Evolutionary conservation across 1,140 invertebrate genomes (phyloP).

Genomic region (Conus ventricosus): DNA sequence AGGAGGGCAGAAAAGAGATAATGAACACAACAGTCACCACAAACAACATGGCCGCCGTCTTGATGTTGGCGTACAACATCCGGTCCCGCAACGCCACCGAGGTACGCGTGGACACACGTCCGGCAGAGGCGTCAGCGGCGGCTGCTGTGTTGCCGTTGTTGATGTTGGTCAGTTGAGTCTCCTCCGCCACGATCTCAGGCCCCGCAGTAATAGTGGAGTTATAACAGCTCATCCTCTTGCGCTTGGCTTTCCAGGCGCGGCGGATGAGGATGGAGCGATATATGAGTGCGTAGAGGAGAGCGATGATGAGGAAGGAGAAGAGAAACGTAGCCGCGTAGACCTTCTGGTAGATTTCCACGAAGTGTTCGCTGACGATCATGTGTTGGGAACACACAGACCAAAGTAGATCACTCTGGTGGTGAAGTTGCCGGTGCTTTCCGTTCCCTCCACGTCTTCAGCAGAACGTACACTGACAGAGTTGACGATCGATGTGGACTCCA

Average conservation of each 20-base stretch:
- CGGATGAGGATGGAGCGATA: slow-evolving; percentile 63
- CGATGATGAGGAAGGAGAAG: slow-evolving; percentile 59
- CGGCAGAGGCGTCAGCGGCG: neutral
- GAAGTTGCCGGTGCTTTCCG: neutral
- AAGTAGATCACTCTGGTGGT: slow-evolving; percentile 1
- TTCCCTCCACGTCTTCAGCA: neutral
- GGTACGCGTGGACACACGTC: slow-evolving; percentile 30
- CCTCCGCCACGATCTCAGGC: slow-evolving; percentile 36
- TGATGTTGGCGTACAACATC: slow-evolving; percentile 65
- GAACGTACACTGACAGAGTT: neutral
- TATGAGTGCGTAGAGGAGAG: slow-evolving; percentile 65
- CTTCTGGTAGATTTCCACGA: slow-evolving; percentile 58
- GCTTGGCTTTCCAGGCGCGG: slow-evolving; percentile 54
- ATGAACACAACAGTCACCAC: slow-evolving; percentile 69
- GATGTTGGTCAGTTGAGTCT: slow-evolving; percentile 52
- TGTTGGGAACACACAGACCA: slow-evolving; percentile 44
- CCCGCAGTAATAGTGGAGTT: slow-evolving; percentile 30
- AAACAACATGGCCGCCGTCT: slow-evolving; percentile 69
- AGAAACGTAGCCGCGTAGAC: slow-evolving; percentile 63
- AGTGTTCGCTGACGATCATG: slow-evolving; percentile 46
- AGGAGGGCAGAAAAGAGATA: slow-evolving; percentile 65
- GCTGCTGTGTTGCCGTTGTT: slow-evolving; percentile 40
- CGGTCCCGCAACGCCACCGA: slow-evolving; percentile 50
- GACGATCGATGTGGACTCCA: neutral
- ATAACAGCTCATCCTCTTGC: slow-evolving; percentile 54